phyloP scores from a whole-genome alignment of 2,797 vertebrate species.

The Hoplostethus mediterraneus region DNA sequence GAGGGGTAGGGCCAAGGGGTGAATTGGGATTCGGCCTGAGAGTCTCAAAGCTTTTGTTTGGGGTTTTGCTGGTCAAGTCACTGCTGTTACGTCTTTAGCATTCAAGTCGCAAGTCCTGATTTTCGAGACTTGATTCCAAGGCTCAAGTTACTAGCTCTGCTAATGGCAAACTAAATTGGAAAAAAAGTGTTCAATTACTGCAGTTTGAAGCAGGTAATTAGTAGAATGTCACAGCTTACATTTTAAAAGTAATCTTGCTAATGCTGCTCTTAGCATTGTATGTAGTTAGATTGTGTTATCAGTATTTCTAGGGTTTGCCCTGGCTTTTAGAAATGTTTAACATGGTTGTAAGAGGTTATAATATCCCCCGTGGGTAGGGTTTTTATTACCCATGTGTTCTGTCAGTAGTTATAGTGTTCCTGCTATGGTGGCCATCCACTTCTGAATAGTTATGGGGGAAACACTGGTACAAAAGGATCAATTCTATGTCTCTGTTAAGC shows the following conservation, averaged over 20 bases:
- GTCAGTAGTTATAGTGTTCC: conserved; percentile 64
- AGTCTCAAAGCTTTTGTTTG: too few species aligned
- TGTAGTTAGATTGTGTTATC: conserved; percentile 51
- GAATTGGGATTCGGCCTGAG: too few species aligned
- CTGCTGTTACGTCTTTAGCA: too few species aligned
- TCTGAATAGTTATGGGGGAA: conserved; percentile 54
- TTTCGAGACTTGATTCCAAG: too few species aligned
- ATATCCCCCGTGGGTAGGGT: conserved; percentile 49
- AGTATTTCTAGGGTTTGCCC: conserved; percentile 30
- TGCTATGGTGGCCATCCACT: conserved; percentile 51
- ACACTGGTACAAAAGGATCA: conserved; percentile 47
- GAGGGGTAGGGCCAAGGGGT: too few species aligned
- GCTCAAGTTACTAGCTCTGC: too few species aligned
- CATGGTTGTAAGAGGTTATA: conserved; percentile 62
- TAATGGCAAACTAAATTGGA: too few species aligned
- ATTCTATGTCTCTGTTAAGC: conserved; percentile 51
- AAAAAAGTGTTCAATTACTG: too few species aligned
- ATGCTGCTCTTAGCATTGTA: neutral
- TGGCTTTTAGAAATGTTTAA: conserved; percentile 59
- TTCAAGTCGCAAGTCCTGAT: too few species aligned
- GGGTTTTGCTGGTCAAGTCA: too few species aligned
- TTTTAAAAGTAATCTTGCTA: neutral
- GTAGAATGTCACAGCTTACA: neutral
- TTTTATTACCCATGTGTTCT: conserved; percentile 69
- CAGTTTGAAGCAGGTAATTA: too few species aligned